A percentile compares a stretch with the other conserved stretches of the same genome.
Evolutionary conservation across 2,888 invertebrate genomes (phyloP).

Genomic region (Morpho helenor): DNA sequence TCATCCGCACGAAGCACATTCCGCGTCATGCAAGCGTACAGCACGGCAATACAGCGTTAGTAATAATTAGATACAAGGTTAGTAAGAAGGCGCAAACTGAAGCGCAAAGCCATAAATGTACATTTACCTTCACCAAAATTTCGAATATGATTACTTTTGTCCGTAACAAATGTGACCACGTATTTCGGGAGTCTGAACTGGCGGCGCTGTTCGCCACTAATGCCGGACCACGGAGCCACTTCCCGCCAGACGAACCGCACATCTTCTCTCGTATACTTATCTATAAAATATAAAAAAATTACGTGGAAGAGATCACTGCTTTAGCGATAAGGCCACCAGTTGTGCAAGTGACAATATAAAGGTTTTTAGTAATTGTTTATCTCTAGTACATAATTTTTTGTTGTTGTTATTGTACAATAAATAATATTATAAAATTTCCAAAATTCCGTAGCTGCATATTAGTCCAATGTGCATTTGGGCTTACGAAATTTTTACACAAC

Average conservation of each 20-base stretch:
- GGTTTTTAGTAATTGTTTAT: no score
- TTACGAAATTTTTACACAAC: no score
- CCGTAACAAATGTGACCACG: conserved; percentile 81
- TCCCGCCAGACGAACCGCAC: conserved; percentile 82
- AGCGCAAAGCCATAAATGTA: conserved; percentile 75
- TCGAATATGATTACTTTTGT: conserved; percentile 80
- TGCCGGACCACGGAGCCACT: conserved; percentile 71
- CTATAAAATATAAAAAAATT: conserved; percentile 38
- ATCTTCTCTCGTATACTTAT: conserved; percentile 80
- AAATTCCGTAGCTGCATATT: no score
- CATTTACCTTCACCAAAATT: conserved; percentile 82
- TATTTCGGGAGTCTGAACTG: conserved; percentile 82
- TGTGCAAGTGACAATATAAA: no score
- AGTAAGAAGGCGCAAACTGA: conserved; percentile 61
- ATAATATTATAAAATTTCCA: no score
- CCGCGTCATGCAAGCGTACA: conserved; percentile 34
- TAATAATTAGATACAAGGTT: conserved; percentile 46
- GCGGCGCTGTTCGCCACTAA: conserved; percentile 72
- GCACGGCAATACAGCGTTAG: conserved; percentile 32
- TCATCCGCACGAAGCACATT: conserved; percentile 18
- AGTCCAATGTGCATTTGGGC: no score
- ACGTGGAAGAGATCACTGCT: no score
- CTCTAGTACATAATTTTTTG: no score
- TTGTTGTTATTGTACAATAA: no score
- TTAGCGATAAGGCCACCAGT: no score